These are phyloP conservation scores for Therioaphis trifolii DNA, from an alignment of 2,888 invertebrate genomes.

Conservation along the genomic window DNA sequence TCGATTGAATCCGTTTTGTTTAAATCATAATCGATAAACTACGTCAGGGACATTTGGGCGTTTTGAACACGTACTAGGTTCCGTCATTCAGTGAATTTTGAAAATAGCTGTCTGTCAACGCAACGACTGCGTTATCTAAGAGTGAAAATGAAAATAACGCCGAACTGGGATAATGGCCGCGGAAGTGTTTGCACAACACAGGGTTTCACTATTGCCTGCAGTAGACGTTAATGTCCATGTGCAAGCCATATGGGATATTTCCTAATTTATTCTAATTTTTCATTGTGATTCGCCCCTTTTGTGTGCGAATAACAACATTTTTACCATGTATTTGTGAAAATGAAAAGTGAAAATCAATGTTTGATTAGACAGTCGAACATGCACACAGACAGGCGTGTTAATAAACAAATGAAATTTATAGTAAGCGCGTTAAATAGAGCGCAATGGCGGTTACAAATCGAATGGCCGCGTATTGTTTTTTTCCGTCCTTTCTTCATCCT, in stretches of 20 bases:
- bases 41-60: background rate
- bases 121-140: background rate
- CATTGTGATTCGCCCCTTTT: constrained; percentile 15
- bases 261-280: constrained; percentile 25
- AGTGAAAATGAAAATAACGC: constrained; percentile 38
- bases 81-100: background rate
- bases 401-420: constrained; percentile 48
- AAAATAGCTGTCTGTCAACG: background rate
- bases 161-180: background rate
- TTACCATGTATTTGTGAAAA: constrained; percentile 36
- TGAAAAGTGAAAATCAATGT: constrained; percentile 60
- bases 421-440: constrained; percentile 60
- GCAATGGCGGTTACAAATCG: constrained; percentile 53
- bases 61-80: background rate
- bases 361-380: constrained; percentile 9
- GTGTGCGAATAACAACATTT: background rate
- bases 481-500: constrained; percentile 42
- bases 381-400: constrained; percentile 41
- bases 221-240: background rate
- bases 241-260: background rate
- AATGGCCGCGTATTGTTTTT: constrained; percentile 46
- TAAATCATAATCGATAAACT: background rate
- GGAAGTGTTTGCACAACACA: constrained; percentile 21
- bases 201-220: constrained; percentile 11
- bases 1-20: background rate